Base-by-base conservation (phyloP, 2,888 invertebrate genomes). In the Caenorhabditis sp. region DNA sequence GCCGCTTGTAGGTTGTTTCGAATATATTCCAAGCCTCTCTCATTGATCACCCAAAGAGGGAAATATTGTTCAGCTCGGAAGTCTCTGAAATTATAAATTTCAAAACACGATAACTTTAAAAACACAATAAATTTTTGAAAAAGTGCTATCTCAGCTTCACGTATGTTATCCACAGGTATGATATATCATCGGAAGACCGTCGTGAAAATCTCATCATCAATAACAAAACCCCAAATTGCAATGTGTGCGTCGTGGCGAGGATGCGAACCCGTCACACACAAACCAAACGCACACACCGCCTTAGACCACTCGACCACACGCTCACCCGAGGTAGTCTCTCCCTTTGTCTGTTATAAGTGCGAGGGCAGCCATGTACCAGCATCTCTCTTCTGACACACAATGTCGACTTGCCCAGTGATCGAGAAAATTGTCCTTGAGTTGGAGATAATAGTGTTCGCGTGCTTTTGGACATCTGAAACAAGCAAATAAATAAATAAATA, bases 341-440 rank as follows among this genome's bases (percentile, higher is more conserved):
- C 95, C 95, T 88, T 93, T 91, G 89, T 96, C 95, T 14, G 95
- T 95, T 90, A 96, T 96, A 82, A 97, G 91, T 67, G 95, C 94
- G 86, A 94, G 91, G 21, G 94, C 94, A 57, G 94, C 94, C 87
- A 96, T 91, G 79, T 93, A 91, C 87, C 95, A 92, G 79, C 89
- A 89, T 78, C 90, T 88, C 72, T 90, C 90, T 60, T 88, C 88
- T 88, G 87, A 90, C 20, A 89, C 86, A 5, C 85, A 80, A 68
- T 86, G 84, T 27, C 82, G 72, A n/a, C 75, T 79, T 10, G 80
- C 77, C 86, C 86, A 86, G 76, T 89, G 89, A 78, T 88, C 90
- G 70, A 91, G 89, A 69, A 92, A 91, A 90, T 97, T 97, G 90
- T 94, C 93, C 78, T 94, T 93, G 88, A 97, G 90, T 90, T 97